These are phyloP conservation scores for Hymenopus coronatus DNA, from an alignment of 2,888 invertebrate genomes.

Conservation along the genomic window DNA sequence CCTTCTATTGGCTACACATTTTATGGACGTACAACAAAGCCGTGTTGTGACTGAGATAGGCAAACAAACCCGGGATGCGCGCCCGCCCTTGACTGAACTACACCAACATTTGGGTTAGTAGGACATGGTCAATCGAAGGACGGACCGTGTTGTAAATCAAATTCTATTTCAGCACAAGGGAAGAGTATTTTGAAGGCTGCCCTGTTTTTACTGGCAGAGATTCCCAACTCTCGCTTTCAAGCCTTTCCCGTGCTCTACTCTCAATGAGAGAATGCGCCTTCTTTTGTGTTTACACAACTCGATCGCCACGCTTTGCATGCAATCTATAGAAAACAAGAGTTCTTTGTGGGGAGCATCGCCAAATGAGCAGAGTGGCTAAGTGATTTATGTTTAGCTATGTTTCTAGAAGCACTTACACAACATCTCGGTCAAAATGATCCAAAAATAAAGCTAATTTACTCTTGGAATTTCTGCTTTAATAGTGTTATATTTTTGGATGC, in stretches of 20 bases:
- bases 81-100: neutral
- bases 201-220: neutral
- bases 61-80: neutral
- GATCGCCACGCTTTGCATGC: neutral
- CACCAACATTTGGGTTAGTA: conserved; percentile 1
- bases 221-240: neutral
- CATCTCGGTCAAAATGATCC: too few relatives aligned
- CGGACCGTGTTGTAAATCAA: neutral
- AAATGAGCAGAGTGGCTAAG: too few relatives aligned
- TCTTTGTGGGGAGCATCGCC: too few relatives aligned
- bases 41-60: neutral
- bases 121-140: neutral
- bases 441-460: too few relatives aligned
- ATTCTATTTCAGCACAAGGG: neutral
- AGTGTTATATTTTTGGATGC: too few relatives aligned
- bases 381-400: too few relatives aligned
- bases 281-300: neutral
- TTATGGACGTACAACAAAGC: neutral
- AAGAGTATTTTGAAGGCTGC: neutral
- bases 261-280: neutral
- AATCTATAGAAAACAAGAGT: too few relatives aligned
- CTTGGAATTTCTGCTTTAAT: too few relatives aligned
- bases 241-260: neutral
- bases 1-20: neutral
- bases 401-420: too few relatives aligned